phyloP scores from a whole-genome alignment of 92 coral and sea anemone species.

The Parazoanthus swiftii region DNA sequence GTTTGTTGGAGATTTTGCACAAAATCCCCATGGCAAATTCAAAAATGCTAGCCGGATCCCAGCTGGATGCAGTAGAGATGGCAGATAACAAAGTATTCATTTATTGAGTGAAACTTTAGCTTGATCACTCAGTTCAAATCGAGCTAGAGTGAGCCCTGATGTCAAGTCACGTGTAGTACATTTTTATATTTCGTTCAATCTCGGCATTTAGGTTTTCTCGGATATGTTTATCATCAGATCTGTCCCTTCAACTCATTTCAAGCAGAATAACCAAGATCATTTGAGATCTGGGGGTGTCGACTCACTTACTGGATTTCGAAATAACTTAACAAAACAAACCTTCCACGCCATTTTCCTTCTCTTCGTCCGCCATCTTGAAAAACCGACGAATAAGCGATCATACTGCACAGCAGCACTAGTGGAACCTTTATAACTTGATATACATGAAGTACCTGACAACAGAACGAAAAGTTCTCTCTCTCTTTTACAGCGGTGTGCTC shows the following conservation, averaged over 20 bases:
- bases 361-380: slow-evolving; percentile 79
- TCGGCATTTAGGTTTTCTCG: background rate
- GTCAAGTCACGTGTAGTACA: too few species aligned
- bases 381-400: slow-evolving; percentile 31
- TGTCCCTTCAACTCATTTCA: background rate
- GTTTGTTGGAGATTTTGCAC: too few species aligned
- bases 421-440: background rate
- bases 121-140: too few species aligned
- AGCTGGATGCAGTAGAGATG: too few species aligned
- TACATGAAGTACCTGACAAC: slow-evolving; percentile 7
- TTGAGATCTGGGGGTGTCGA: background rate
- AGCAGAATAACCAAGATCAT: too few species aligned
- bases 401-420: slow-evolving; percentile 33
- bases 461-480: background rate
- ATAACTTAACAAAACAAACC: slow-evolving; percentile 22
- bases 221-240: background rate
- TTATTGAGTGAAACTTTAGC: too few species aligned
- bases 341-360: slow-evolving; percentile 3
- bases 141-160: too few species aligned
- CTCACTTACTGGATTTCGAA: background rate
- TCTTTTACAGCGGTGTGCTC: background rate
- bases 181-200: too few species aligned
- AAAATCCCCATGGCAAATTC: too few species aligned
- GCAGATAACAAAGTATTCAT: too few species aligned
- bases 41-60: too few species aligned